Evolutionary conservation across 2,888 invertebrate species (phyloP), one percentile per base, ranked within the genome.

Genomic region (Mesorhabditis sp.): DNA sequence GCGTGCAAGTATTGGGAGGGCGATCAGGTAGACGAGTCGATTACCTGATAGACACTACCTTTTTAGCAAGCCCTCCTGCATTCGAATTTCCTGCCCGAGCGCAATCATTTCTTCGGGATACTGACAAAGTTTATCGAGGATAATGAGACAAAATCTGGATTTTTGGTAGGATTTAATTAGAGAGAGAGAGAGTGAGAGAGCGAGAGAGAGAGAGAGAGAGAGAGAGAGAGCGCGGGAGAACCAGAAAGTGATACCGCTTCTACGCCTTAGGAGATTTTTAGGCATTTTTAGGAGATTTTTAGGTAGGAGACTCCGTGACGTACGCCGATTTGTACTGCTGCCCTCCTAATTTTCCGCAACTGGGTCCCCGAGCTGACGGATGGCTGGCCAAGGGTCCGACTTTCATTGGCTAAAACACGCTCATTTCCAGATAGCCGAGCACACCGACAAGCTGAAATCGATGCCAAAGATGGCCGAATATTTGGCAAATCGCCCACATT

Each of bases 1-100:
- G 58, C 58, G 7, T 50, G 58, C 58, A 50, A 50, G n/a, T 50
- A 50, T 50, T 50, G 58, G 58, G 58, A 50, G 7, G 58, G 58
- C 10, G n/a, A 50, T 50, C n/a, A 13, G 7, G 58, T 50, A 50
- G 1, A 2, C n/a, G 58, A 10, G 10, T 13, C 7, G n/a, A n/a
- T 13, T 13, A 50, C 7, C 58, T 50, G 10, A 50, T 13, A 50
- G 7, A n/a, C 7, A 50, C 58, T 13, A 50, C 7, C 7, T 13
- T n/a, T 50, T 50, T 50, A 50, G 58, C 10, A 50, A 13, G 58
- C 7, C 10, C n/a, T 50, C 10, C n/a, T 50, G n/a, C 7, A 50
- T 13, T 13, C 58, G n/a, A 50, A 50, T n/a, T 50, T 50, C n/a
- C n/a, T 50, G 58, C 58, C 58, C 58, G 58, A 50, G n/a, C 7